phyloP scores from a whole-genome alignment of 53 echinoderm and acorn worm genomes.

The Mesocentrotus franciscanus region DNA sequence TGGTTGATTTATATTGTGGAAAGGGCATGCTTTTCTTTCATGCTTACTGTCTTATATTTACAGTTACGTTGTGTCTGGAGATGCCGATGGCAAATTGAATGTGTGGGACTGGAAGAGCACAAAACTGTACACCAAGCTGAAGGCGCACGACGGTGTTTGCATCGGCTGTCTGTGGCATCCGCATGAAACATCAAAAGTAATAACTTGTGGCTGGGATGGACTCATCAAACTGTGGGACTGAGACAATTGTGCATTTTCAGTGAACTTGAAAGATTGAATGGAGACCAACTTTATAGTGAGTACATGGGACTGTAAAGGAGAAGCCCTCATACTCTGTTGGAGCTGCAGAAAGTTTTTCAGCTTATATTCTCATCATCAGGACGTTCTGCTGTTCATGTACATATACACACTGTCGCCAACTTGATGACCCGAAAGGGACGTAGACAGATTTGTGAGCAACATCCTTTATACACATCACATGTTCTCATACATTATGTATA shows the following conservation, averaged over 20 bases:
- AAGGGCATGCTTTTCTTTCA: background rate
- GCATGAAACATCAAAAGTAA: slow-evolving; percentile 97
- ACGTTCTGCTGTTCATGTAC: background rate
- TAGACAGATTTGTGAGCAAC: background rate
- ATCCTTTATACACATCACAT: background rate
- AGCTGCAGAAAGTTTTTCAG: background rate
- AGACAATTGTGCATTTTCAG: slow-evolving; percentile 9
- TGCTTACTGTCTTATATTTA: background rate
- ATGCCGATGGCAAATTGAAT: slow-evolving; percentile 96
- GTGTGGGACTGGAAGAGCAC: slow-evolving; percentile 99
- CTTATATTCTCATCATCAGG: background rate
- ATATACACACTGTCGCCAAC: background rate
- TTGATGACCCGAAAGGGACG: background rate
- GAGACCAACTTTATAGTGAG: slow-evolving; percentile 20
- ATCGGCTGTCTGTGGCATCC: slow-evolving; percentile 99
- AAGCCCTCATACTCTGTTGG: background rate
- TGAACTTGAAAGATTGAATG: background rate
- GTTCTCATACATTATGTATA: slow-evolving; percentile 79
- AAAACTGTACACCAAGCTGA: slow-evolving; percentile 91
- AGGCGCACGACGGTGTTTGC: slow-evolving; percentile 97
- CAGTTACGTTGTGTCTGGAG: slow-evolving; percentile 97
- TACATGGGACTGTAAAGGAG: background rate
- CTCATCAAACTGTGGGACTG: slow-evolving; percentile 99
- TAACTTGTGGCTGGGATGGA: slow-evolving; percentile 99
- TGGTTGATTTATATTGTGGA: background rate